These are phyloP conservation scores for Todus mexicanus DNA, from an alignment of 2,797 vertebrate genomes.

Conservation along the genomic window DNA sequence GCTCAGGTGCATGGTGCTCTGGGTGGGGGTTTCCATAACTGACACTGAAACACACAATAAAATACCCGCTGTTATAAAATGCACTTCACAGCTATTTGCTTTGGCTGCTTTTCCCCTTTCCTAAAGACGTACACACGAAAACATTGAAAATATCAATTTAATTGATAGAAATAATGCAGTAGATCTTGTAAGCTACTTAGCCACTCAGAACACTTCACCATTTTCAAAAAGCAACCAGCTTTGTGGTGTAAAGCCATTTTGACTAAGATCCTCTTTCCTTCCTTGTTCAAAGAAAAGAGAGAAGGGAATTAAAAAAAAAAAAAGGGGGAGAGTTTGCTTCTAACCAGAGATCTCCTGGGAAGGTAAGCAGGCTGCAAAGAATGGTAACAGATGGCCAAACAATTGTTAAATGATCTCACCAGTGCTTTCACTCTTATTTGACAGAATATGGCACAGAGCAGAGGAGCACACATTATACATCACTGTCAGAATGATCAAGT, in stretches of 20 bases:
- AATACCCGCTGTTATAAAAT: slow-evolving; percentile 63
- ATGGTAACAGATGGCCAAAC: slow-evolving; percentile 37
- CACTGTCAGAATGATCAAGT: neutral
- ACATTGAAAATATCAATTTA: neutral
- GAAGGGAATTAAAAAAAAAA: too few relatives aligned
- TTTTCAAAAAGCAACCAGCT: neutral
- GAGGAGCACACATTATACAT: neutral
- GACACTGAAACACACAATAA: slow-evolving; percentile 69
- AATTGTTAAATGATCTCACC: slow-evolving; percentile 3
- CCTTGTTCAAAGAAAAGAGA: neutral
- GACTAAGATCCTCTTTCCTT: neutral
- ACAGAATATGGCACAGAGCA: neutral
- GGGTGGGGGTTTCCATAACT: slow-evolving; percentile 77
- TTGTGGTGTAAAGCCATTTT: neutral
- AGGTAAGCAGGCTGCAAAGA: slow-evolving; percentile 3
- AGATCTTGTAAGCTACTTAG: neutral
- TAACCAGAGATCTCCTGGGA: slow-evolving; percentile 2
- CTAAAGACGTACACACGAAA: neutral
- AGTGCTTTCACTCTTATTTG: neutral
- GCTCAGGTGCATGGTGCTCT: slow-evolving; percentile 83
- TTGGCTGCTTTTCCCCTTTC: neutral
- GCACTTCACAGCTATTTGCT: neutral
- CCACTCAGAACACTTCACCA: neutral
- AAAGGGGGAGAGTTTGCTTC: neutral
- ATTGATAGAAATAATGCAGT: neutral